Evolutionary conservation across 1,140 invertebrate species (phyloP).

Genomic region (Drosophila ogumai): DNA sequence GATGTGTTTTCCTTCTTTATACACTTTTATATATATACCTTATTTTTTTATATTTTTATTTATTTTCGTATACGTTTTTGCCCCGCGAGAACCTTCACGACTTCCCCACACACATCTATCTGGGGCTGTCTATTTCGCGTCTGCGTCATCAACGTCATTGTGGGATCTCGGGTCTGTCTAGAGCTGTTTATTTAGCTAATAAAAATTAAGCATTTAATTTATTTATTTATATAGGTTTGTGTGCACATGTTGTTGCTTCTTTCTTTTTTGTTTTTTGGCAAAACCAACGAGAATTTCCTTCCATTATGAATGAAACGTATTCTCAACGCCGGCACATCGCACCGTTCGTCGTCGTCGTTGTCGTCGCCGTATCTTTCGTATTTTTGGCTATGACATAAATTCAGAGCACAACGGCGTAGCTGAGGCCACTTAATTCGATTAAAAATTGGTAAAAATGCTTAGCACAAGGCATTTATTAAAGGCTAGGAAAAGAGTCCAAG

Average conservation of each 20-base stretch:
- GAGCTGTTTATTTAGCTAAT: conserved; percentile 72
- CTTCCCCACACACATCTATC: conserved; percentile 38
- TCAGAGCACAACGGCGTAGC: conserved; percentile 18
- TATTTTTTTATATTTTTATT: neutral
- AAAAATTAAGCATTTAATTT: conserved; percentile 79
- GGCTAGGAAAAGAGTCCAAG: neutral
- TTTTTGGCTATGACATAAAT: conserved; percentile 82
- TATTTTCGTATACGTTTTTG: conserved; percentile 2
- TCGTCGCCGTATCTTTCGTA: conserved; percentile 30
- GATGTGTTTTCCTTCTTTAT: neutral
- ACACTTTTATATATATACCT: neutral
- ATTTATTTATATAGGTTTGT: conserved; percentile 64
- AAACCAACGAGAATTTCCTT: conserved; percentile 35
- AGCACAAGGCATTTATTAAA: conserved; percentile 14
- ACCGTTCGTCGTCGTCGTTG: neutral
- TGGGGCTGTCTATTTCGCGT: conserved; percentile 25
- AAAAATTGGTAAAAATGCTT: conserved; percentile 38
- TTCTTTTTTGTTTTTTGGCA: conserved; percentile 6
- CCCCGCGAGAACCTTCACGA: conserved; percentile 32
- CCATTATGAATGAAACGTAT: conserved; percentile 75
- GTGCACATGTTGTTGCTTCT: conserved; percentile 29
- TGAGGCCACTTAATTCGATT: conserved; percentile 45
- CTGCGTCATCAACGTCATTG: conserved; percentile 75
- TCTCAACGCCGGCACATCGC: conserved; percentile 4
- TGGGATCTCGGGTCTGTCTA: conserved; percentile 52